phyloP scores from a whole-genome alignment of 2,888 invertebrate species.

The Abrostola triplasia region DNA sequence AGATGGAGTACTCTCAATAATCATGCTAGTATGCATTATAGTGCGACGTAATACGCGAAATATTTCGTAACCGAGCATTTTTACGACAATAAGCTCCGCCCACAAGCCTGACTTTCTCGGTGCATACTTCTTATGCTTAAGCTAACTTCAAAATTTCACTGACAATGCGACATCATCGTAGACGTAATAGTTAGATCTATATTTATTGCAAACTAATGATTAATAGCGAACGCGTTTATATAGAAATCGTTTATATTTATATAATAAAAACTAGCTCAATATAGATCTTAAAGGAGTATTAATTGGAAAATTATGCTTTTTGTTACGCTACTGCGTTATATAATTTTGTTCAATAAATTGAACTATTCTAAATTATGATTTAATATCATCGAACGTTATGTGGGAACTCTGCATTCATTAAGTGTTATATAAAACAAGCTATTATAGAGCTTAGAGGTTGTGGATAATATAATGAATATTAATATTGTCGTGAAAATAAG shows the following conservation, averaged over 20 bases:
- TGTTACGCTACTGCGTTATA: slow-evolving; percentile 6
- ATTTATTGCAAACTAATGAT: slow-evolving; percentile 19
- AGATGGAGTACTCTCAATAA: slow-evolving; percentile 23
- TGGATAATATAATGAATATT: too few species aligned
- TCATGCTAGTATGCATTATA: slow-evolving; percentile 28
- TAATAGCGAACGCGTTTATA: slow-evolving; percentile 3
- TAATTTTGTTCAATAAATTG: background rate
- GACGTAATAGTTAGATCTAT: slow-evolving; percentile 35
- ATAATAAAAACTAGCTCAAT: slow-evolving; percentile 12
- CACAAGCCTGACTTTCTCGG: slow-evolving; percentile 60
- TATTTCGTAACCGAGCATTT: slow-evolving; percentile 64
- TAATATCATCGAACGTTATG: too few species aligned
- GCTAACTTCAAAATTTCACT: slow-evolving; percentile 50
- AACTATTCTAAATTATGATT: too few species aligned
- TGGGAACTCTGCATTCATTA: too few species aligned
- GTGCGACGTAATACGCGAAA: slow-evolving; percentile 54
- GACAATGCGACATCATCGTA: slow-evolving; percentile 35
- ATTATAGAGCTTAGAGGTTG: too few species aligned
- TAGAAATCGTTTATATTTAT: background rate
- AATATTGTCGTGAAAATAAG: too few species aligned
- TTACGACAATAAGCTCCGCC: slow-evolving; percentile 53
- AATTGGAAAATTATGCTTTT: slow-evolving; percentile 21
- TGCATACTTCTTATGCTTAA: slow-evolving; percentile 52
- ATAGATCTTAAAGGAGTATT: slow-evolving; percentile 6
- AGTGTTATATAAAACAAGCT: too few species aligned